These are phyloP conservation scores for Pitta sordida DNA, from an alignment of 2,113 vertebrate species.

Conservation along the genomic window DNA sequence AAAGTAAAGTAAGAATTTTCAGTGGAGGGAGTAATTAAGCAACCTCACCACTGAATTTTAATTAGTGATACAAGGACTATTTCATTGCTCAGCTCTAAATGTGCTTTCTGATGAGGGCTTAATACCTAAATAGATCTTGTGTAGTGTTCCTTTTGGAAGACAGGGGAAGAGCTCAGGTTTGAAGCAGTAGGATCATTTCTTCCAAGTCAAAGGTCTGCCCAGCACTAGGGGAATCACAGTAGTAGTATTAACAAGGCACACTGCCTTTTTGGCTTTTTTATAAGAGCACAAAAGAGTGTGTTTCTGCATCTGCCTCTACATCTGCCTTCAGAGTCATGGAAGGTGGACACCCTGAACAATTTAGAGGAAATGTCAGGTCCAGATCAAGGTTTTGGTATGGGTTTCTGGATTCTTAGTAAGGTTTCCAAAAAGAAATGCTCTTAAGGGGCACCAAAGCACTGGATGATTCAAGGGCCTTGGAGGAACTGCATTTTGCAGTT, in stretches of 20 bases:
- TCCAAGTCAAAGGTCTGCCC: background rate
- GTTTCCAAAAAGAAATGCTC: background rate
- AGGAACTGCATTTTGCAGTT: background rate
- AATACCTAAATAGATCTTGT: constrained; percentile 17
- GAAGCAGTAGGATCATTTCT: background rate
- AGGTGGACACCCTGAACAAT: background rate
- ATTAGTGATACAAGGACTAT: constrained; percentile 54
- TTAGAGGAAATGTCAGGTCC: background rate
- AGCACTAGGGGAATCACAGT: background rate
- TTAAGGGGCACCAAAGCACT: background rate
- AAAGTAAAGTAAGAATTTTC: constrained; percentile 67
- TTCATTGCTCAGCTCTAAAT: constrained; percentile 43
- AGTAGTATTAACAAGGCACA: background rate
- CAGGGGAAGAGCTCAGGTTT: background rate
- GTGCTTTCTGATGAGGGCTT: constrained; percentile 16
- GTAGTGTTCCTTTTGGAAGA: background rate
- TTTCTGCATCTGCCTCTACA: background rate
- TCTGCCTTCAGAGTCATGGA: background rate
- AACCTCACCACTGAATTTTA: constrained; percentile 63
- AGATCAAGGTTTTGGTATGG: background rate
- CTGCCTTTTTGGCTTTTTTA: too few species aligned
- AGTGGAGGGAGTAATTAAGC: constrained; percentile 64
- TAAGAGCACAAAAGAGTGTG: background rate
- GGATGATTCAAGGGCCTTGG: background rate
- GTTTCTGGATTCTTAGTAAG: background rate